Conservation (phyloP, 2,113 vertebrate species). For the Myiopsitta monachus region DNA sequence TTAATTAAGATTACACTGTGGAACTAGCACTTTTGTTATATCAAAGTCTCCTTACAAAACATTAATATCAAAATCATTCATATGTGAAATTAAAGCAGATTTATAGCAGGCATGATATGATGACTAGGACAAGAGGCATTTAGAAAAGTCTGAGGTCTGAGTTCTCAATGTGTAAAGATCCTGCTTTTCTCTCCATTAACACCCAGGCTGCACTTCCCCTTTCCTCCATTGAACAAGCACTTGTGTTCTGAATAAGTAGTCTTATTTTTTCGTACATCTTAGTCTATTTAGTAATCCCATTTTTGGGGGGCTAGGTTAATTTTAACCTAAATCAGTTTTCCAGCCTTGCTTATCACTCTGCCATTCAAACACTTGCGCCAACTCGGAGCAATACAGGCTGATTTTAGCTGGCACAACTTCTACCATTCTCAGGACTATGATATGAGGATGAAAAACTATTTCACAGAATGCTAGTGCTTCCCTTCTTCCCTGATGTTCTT, state of each 20-base stretch:
- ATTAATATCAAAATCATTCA: neutral
- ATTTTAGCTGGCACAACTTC: neutral
- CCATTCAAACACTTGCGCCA: neutral
- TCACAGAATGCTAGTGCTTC: neutral
- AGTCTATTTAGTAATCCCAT: neutral
- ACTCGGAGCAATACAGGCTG: neutral
- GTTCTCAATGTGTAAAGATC: neutral
- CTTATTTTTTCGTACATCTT: too few relatives aligned
- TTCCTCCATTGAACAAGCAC: neutral
- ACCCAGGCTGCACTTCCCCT: neutral
- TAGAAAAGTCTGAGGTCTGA: neutral
- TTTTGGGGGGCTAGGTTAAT: neutral
- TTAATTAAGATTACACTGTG: neutral
- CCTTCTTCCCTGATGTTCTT: neutral
- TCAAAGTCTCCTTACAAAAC: neutral
- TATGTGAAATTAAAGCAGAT: neutral
- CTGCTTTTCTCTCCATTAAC: neutral
- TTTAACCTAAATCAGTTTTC: neutral
- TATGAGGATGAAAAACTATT: neutral
- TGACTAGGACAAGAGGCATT: neutral
- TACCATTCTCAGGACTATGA: neutral
- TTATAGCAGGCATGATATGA: neutral
- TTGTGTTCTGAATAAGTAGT: too few relatives aligned
- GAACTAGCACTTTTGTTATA: neutral
- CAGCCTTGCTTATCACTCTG: neutral